Percentiles rank a stretch among this genome's conserved stretches.
phyloP scores from a whole-genome alignment of 2,888 invertebrate species.

The Odontothrips loti region DNA sequence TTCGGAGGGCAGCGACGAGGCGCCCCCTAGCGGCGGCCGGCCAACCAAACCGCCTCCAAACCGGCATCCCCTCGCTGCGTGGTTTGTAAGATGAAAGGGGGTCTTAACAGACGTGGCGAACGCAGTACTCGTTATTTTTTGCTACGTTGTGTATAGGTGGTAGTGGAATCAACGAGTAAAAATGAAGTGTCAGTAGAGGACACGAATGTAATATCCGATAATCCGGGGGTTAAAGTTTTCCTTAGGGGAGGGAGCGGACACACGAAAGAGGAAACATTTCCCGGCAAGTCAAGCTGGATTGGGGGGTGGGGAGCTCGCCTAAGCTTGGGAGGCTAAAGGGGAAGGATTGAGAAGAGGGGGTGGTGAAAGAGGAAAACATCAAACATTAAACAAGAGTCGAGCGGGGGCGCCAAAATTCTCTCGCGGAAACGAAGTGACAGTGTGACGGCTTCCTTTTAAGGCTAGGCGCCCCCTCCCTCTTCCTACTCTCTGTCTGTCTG shows the following conservation, averaged over 20 bases:
- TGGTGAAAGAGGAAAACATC: slow-evolving; percentile 58
- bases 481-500: slow-evolving; percentile 33
- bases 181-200: too few relatives aligned
- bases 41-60: too few relatives aligned
- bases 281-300: slow-evolving; percentile 10
- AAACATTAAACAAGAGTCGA: slow-evolving; percentile 22
- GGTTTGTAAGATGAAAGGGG: too few relatives aligned
- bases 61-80: too few relatives aligned
- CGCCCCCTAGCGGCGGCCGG: too few relatives aligned
- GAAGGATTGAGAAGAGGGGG: slow-evolving; percentile 7
- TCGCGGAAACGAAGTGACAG: background rate
- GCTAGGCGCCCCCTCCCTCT: slow-evolving; percentile 30
- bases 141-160: too few relatives aligned
- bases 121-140: too few relatives aligned
- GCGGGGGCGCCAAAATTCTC: background rate
- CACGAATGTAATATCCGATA: too few relatives aligned
- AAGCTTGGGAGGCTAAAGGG: background rate
- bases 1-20: too few relatives aligned
- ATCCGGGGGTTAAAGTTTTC: too few relatives aligned
- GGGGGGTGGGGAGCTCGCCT: background rate
- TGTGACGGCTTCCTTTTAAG: slow-evolving; percentile 5
- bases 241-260: background rate
- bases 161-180: too few relatives aligned
- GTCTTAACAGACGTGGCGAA: too few relatives aligned
- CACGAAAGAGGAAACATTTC: background rate